Percentiles rank a stretch among this genome's conserved stretches.
Evolutionary conservation across 2,888 invertebrate species (phyloP).

Genomic region (Drosophila nr. perissopoda): DNA sequence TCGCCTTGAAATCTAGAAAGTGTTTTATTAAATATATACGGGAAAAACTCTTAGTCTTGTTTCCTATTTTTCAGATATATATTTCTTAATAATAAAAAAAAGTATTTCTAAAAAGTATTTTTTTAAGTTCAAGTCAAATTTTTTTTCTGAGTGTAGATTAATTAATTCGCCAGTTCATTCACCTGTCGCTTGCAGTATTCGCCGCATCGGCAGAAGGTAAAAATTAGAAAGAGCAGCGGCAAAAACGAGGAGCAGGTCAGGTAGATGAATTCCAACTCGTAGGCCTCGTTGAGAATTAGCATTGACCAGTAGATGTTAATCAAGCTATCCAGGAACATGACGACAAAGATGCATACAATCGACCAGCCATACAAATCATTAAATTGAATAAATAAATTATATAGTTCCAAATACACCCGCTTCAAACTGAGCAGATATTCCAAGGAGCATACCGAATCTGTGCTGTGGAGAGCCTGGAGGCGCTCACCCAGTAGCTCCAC

Average conservation of each 20-base stretch:
- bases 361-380: slow-evolving; percentile 73
- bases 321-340: slow-evolving; percentile 68
- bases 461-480: slow-evolving; percentile 49
- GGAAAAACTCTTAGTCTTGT: background rate
- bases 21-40: background rate
- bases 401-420: slow-evolving; percentile 66
- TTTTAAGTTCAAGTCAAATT: background rate
- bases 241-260: slow-evolving; percentile 45
- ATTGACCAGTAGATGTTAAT: slow-evolving; percentile 74
- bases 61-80: background rate
- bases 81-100: background rate
- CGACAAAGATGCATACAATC: slow-evolving; percentile 64
- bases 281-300: slow-evolving; percentile 52
- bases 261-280: slow-evolving; percentile 48
- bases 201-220: slow-evolving; percentile 64
- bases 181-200: slow-evolving; percentile 77
- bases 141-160: background rate
- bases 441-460: slow-evolving; percentile 60
- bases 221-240: slow-evolving; percentile 47
- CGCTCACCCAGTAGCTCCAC: slow-evolving; percentile 54
- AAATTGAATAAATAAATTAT: slow-evolving; percentile 51
- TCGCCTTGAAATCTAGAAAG: background rate
- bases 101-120: background rate
- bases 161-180: background rate
- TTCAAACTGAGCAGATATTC: slow-evolving; percentile 71